phyloP scores from a whole-genome alignment of 2,797 vertebrate genomes.

The Anguilla pacifica region DNA sequence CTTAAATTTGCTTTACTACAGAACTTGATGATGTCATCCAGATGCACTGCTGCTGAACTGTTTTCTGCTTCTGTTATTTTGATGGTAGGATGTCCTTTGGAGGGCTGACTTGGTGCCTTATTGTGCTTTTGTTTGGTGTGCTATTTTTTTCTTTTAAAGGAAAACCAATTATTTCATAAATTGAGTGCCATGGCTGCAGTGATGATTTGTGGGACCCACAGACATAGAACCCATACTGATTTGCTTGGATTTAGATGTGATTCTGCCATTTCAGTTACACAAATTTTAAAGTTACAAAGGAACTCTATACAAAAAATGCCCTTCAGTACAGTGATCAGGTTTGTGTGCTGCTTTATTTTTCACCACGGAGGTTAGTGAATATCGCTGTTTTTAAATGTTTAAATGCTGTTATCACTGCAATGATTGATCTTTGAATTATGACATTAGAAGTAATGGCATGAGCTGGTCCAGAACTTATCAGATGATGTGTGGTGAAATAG shows the following conservation, averaged over 20 bases:
- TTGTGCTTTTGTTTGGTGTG: not conserved
- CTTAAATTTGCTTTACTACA: not conserved
- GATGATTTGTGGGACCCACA: not conserved
- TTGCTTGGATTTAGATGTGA: not conserved
- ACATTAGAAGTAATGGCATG: not conserved
- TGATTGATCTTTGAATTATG: not conserved
- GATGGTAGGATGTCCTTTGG: too few relatives aligned
- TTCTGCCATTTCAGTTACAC: not conserved
- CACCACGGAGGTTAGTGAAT: too few relatives aligned
- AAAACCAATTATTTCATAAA: conserved; percentile 1
- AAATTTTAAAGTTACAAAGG: not conserved
- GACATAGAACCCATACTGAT: not conserved
- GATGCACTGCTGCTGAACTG: not conserved
- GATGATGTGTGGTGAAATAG: not conserved
- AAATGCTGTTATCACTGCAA: not conserved
- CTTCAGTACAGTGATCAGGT: not conserved
- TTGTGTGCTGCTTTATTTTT: not conserved
- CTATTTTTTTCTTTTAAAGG: not conserved
- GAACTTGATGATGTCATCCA: not conserved
- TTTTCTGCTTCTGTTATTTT: too few relatives aligned
- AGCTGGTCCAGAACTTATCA: not conserved
- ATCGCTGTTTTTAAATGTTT: not conserved
- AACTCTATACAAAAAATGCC: not conserved
- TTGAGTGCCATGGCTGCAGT: not conserved
- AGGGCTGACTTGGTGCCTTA: too few relatives aligned